A percentile compares a stretch with the other conserved stretches of the same genome.
Evolutionary conservation across 1,140 invertebrate genomes (phyloP).

Genomic region (Drosophila asahinai): DNA sequence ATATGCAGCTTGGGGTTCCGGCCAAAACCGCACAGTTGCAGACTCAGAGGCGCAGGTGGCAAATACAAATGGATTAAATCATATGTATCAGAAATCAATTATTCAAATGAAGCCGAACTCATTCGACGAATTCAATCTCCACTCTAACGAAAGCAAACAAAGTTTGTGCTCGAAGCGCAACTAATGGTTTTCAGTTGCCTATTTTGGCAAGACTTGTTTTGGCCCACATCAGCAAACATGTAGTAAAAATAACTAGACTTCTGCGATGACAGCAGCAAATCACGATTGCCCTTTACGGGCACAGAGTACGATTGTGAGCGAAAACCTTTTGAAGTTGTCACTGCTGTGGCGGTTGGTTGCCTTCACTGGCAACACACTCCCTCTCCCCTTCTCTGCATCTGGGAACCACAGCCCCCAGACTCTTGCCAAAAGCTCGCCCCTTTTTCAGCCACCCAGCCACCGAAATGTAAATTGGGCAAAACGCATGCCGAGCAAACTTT

Average conservation of each 20-base stretch:
- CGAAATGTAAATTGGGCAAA: slow-evolving; percentile 64
- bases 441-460: slow-evolving; percentile 18
- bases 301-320: slow-evolving; percentile 1
- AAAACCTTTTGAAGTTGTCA: slow-evolving; percentile 73
- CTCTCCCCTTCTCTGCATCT: slow-evolving; percentile 4
- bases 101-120: slow-evolving; percentile 21
- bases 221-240: slow-evolving; percentile 26
- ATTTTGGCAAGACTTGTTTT: slow-evolving; percentile 49
- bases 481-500: slow-evolving; percentile 45
- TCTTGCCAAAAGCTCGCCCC: neutral
- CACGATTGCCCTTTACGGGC: slow-evolving; percentile 49
- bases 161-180: slow-evolving; percentile 10
- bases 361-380: slow-evolving; percentile 14
- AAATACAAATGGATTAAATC: slow-evolving; percentile 20
- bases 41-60: slow-evolving; percentile 1
- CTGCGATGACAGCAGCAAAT: slow-evolving; percentile 7
- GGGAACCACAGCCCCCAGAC: neutral
- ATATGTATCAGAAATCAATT: slow-evolving; percentile 25
- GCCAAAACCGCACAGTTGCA: slow-evolving; percentile 10
- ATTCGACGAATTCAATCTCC: slow-evolving; percentile 4
- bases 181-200: slow-evolving; percentile 22
- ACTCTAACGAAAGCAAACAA: slow-evolving; percentile 21
- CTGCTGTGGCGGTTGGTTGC: slow-evolving; percentile 43
- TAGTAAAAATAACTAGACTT: slow-evolving; percentile 16
- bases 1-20: slow-evolving; percentile 3